These are phyloP conservation scores for Phortica okadai DNA, from an alignment of 2,888 invertebrate genomes.

Conservation along the genomic window DNA sequence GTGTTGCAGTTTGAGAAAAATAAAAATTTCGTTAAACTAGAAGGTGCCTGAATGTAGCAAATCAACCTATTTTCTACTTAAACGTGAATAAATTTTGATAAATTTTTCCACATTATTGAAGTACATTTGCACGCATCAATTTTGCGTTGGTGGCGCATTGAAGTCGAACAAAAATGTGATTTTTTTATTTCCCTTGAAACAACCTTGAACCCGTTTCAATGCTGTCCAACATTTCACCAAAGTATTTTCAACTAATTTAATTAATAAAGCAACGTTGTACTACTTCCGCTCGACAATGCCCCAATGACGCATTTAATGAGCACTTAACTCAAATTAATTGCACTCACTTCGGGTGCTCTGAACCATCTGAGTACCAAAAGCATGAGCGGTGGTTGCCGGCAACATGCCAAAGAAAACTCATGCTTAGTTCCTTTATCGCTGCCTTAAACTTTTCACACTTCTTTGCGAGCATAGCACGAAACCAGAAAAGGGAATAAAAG, in stretches of 20 bases:
- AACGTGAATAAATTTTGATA: not conserved
- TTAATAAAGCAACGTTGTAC: constrained; percentile 46
- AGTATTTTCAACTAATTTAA: constrained; percentile 58
- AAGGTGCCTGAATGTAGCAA: constrained; percentile 2
- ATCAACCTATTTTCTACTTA: not conserved
- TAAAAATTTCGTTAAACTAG: not conserved
- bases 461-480: not conserved
- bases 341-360: constrained; percentile 32
- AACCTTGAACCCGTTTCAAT: constrained; percentile 36
- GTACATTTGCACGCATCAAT: not conserved
- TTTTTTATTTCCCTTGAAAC: not conserved
- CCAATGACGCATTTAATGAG: constrained; percentile 61
- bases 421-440: not conserved
- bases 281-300: constrained; percentile 41
- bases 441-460: not conserved
- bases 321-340: constrained; percentile 66
- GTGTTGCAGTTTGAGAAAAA: constrained; percentile 21
- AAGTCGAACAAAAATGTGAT: not conserved
- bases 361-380: no score
- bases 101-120: not conserved
- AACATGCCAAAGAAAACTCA: constrained; percentile 1
- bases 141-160: not conserved
- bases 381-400: not conserved
- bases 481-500: not conserved
- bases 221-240: constrained; percentile 33